These are phyloP conservation scores for Asbolus verrucosus DNA, from an alignment of 1,140 invertebrate genomes.

Conservation along the genomic window DNA sequence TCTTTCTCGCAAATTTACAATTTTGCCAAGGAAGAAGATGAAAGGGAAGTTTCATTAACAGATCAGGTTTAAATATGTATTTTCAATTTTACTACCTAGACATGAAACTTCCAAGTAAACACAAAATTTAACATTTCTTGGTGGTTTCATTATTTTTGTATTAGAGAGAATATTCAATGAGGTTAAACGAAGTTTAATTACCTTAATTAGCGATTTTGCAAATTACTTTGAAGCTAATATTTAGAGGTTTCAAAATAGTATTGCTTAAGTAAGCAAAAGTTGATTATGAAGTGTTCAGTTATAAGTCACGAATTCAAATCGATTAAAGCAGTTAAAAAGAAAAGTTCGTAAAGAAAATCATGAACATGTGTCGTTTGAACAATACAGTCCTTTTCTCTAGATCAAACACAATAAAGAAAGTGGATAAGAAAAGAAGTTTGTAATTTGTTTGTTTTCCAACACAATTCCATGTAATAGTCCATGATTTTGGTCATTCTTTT, in stretches of 20 bases:
- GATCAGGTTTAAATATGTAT: slow-evolving; percentile 28
- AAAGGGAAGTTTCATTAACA: slow-evolving; percentile 25
- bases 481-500: slow-evolving; percentile 34
- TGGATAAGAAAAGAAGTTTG: slow-evolving; percentile 28
- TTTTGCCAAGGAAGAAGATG: neutral
- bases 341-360: slow-evolving; percentile 11
- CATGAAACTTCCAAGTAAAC: slow-evolving; percentile 11
- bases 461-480: slow-evolving; percentile 30
- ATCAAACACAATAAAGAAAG: slow-evolving; percentile 38
- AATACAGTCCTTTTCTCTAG: slow-evolving; percentile 8
- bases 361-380: slow-evolving; percentile 21
- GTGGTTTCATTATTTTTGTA: slow-evolving; percentile 14
- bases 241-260: neutral
- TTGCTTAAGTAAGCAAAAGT: neutral
- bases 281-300: neutral
- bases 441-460: slow-evolving; percentile 31
- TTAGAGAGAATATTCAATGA: slow-evolving; percentile 14
- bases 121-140: slow-evolving; percentile 13
- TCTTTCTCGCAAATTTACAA: slow-evolving; percentile 5
- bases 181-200: slow-evolving; percentile 22
- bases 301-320: neutral
- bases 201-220: slow-evolving; percentile 7
- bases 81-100: slow-evolving; percentile 2
- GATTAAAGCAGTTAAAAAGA: neutral
- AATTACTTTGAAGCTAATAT: neutral